A percentile compares a stretch with the other conserved stretches of the same genome.
These are phyloP conservation scores for Phenganax subtilis DNA, from an alignment of 92 coral and sea anemone species.

Conservation along the genomic window DNA sequence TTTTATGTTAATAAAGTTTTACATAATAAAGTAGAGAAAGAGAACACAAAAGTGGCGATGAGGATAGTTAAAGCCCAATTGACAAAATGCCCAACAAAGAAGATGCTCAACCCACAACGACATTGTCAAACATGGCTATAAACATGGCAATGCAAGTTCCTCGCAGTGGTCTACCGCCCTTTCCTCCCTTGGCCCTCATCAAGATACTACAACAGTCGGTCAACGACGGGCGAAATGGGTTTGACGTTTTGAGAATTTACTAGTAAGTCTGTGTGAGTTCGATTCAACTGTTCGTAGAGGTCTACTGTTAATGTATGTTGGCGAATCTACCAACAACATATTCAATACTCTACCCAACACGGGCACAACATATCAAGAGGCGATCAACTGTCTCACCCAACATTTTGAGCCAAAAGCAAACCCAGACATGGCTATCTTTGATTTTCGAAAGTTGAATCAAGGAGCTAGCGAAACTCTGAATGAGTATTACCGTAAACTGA, in stretches of 20 bases:
- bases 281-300: constrained; percentile 41
- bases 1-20: background rate
- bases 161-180: constrained; percentile 8
- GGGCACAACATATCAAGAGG: constrained; percentile 36
- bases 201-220: constrained; percentile 34
- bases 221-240: constrained; percentile 36
- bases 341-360: constrained; percentile 37
- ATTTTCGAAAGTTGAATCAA: constrained; percentile 34
- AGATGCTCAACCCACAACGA: background rate
- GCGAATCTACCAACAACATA: constrained; percentile 20
- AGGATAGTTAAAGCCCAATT: background rate
- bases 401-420: constrained; percentile 23
- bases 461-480: constrained; percentile 34
- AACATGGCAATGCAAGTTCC: background rate
- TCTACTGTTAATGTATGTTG: constrained; percentile 33
- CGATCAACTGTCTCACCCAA: constrained; percentile 22
- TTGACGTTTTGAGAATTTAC: constrained; percentile 36
- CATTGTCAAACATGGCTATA: background rate
- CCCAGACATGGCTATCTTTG: constrained; percentile 37
- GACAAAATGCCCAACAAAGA: background rate
- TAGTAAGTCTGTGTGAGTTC: constrained; percentile 39
- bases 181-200: background rate
- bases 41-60: background rate
- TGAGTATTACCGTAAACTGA: constrained; percentile 34
- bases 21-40: background rate